phyloP scores from a whole-genome alignment of 37 sponge, comb jelly and placozoan species.

The Chondrilla cf. caribensis region DNA sequence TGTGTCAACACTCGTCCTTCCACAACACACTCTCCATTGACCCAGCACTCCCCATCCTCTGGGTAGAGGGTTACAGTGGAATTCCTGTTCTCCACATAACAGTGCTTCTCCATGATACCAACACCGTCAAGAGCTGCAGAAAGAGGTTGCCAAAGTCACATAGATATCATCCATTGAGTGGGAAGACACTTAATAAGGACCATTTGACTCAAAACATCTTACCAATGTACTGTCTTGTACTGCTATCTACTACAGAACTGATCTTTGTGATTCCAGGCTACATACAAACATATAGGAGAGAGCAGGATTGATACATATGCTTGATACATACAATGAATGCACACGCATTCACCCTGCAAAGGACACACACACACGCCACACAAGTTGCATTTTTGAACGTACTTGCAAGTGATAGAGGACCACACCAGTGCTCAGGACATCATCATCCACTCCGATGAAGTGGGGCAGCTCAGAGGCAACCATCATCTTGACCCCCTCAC shows the following conservation, averaged over 20 bases:
- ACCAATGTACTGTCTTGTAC: neutral
- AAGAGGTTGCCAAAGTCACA: slow-evolving; percentile 31
- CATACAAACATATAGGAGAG: neutral
- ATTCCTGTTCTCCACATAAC: slow-evolving; percentile 20
- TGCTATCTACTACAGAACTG: neutral
- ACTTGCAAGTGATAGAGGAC: slow-evolving; percentile 76
- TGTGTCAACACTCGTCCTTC: slow-evolving; percentile 28
- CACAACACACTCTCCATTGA: slow-evolving; percentile 24
- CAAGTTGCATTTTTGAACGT: neutral
- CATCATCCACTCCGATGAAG: slow-evolving; percentile 71
- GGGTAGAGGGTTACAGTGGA: slow-evolving; percentile 25
- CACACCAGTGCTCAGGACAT: slow-evolving; percentile 76
- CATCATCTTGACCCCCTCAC: slow-evolving; percentile 84
- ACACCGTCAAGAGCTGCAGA: slow-evolving; percentile 34
- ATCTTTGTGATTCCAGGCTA: neutral
- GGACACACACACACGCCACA: too few species aligned
- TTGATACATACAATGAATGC: neutral
- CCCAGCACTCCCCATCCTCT: slow-evolving; percentile 39
- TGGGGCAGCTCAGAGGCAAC: slow-evolving; percentile 83
- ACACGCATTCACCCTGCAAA: too few species aligned
- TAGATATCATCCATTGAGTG: too few species aligned
- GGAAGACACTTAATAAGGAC: too few species aligned
- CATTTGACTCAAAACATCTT: too few species aligned
- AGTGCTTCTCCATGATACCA: slow-evolving; percentile 39
- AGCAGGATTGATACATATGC: neutral